Base-by-base conservation (phyloP, 2,888 invertebrate genomes). In the Piscicola geometra region DNA sequence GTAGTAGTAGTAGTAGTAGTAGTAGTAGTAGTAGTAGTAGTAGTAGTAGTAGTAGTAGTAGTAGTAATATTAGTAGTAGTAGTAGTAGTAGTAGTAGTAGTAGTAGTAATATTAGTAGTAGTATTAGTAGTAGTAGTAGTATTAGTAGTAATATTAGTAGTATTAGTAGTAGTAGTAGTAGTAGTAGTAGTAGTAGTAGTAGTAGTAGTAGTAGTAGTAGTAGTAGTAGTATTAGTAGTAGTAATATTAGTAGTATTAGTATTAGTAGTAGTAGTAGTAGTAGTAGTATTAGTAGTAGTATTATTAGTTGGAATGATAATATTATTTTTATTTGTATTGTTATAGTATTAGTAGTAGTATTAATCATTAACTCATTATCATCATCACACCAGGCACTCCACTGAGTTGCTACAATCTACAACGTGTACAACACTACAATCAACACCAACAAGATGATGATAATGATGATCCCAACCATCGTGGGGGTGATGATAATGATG, bases 1-100 rank as follows among this genome's bases (percentile, higher is more conserved):
- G 60, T 56, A 56, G 60, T 56, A 56, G 60, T 56, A 56, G 60
- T 56, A 56, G 60, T 56, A 56, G 60, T 56, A 56, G 60, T 56
- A 56, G 60, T 56, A 56, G 60, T 56, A 56, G 60, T 56, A 56
- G 60, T 56, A 56, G 60, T 56, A 56, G 60, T 56, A 56, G 60
- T 56, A 56, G 60, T 56, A 56, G 60, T 56, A 56, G 60, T 56
- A 56, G 60, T 56, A 56, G 60, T 56, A 56, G 60, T 56, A 56
- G 60, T 56, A 56, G 60, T 56, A 56, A n/a, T 56, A 56, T 9
- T 56, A 56, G 41, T 41, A 41, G 5, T 41, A 41, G 5, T 9
- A 41, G 5, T 41, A 41, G 5, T 41, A n/a, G n/a, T n/a, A n/a
- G n/a, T n/a, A n/a, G n/a, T n/a, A n/a, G n/a, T n/a, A n/a, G n/a